A percentile compares a stretch with the other conserved stretches of the same genome.
Evolutionary conservation across 2,797 vertebrate genomes (phyloP).

Genomic region (Parauchenoglanis punctatus): DNA sequence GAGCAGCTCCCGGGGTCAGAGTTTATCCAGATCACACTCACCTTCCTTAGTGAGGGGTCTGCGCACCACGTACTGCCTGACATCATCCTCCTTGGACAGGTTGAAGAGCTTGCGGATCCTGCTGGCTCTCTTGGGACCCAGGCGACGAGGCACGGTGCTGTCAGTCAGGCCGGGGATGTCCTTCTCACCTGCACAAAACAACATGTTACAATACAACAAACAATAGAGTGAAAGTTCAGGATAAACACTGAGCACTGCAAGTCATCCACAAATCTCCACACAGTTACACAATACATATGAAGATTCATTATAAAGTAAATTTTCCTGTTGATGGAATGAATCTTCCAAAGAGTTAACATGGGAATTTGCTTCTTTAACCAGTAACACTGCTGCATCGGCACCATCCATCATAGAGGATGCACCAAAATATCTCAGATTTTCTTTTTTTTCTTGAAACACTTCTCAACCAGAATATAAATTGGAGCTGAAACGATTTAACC

Average conservation of each 20-base stretch:
- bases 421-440: background rate
- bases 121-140: conserved; percentile 97
- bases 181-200: conserved; percentile 83
- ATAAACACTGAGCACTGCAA: background rate
- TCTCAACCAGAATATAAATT: background rate
- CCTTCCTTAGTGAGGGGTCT: conserved; percentile 95
- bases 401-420: background rate
- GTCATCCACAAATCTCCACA: background rate
- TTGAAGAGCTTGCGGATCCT: conserved; percentile 98
- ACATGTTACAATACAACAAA: background rate
- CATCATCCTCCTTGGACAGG: conserved; percentile 96
- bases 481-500: background rate
- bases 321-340: too few relatives aligned
- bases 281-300: background rate
- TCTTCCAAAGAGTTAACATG: background rate
- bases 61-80: conserved; percentile 96
- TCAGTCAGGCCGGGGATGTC: conserved; percentile 97
- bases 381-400: background rate
- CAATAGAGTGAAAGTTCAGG: background rate
- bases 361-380: background rate
- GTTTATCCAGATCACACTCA: conserved; percentile 56
- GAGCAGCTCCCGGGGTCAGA: background rate
- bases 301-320: too few relatives aligned
- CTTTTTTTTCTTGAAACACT: background rate
- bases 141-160: conserved; percentile 92